Conservation (phyloP, 2,113 vertebrate genomes). For the Platichthys flesus region DNA sequence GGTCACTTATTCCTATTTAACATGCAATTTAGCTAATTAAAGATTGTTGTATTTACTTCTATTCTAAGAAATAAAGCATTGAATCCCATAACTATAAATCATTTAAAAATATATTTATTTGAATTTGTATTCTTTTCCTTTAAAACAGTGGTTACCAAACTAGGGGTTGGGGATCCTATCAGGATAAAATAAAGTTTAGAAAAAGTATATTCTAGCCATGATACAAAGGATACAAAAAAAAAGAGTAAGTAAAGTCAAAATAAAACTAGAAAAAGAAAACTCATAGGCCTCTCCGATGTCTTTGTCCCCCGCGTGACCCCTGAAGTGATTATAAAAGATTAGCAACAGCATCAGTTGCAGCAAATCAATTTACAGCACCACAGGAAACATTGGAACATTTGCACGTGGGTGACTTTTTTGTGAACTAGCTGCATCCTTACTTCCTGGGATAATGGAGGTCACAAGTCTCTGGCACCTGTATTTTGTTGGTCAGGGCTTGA, state of each 20-base stretch:
- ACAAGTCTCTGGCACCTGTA: background rate
- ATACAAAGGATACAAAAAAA: background rate
- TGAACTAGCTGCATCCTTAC: background rate
- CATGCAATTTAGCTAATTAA: conserved; percentile 33
- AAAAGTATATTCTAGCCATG: background rate
- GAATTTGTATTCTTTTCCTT: background rate
- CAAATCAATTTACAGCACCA: conserved; percentile 1
- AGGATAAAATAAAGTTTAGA: background rate
- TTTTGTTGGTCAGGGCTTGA: too few relatives aligned
- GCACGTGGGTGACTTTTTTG: background rate
- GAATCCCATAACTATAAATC: background rate
- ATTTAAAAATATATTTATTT: background rate
- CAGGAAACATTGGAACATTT: background rate
- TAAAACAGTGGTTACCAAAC: background rate
- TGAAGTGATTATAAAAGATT: background rate
- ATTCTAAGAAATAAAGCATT: conserved; percentile 12
- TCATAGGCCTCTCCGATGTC: background rate
- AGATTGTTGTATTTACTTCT: background rate
- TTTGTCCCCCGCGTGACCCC: background rate
- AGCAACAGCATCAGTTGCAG: background rate
- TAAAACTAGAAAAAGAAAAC: background rate
- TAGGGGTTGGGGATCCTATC: background rate
- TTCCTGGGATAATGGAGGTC: background rate
- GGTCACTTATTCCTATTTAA: conserved; percentile 30
- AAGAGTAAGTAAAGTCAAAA: background rate